Conservation (phyloP, 1,140 invertebrate genomes). For the Formica exsecta region DNA sequence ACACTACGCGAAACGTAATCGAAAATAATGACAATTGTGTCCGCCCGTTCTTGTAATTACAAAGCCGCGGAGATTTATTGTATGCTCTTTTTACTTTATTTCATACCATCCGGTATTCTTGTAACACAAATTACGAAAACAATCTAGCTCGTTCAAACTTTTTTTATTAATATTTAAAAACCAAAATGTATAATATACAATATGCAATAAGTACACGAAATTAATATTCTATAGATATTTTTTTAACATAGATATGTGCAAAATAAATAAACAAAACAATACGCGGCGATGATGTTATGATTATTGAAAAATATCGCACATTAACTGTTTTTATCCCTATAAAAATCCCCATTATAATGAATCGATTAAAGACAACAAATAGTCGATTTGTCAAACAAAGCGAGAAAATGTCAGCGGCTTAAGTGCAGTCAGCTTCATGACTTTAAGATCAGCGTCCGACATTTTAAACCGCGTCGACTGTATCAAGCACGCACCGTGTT, state of each 20-base stretch:
- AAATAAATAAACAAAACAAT: background rate
- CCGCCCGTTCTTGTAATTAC: background rate
- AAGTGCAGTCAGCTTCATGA: slow-evolving; percentile 10
- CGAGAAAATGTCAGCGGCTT: slow-evolving; percentile 8
- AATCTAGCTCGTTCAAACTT: background rate
- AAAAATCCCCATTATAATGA: background rate
- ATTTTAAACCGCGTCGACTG: slow-evolving; percentile 32
- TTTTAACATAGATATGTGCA: background rate
- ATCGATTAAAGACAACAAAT: slow-evolving; percentile 68
- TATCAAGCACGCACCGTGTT: slow-evolving; percentile 45
- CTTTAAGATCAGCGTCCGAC: slow-evolving; percentile 17
- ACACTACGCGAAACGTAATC: slow-evolving; percentile 21
- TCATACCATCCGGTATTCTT: background rate
- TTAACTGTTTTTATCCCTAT: background rate
- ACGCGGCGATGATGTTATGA: background rate
- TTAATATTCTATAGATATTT: background rate
- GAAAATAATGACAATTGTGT: slow-evolving; percentile 20
- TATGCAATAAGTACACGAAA: background rate
- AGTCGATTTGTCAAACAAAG: slow-evolving; percentile 65
- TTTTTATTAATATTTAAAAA: background rate
- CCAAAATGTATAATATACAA: background rate
- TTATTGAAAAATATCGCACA: background rate
- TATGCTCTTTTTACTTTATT: background rate
- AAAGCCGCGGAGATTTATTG: slow-evolving; percentile 2
- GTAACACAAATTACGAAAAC: background rate